Base-by-base conservation (phyloP, 2,888 invertebrate genomes). In the Macroteleia sp. region DNA sequence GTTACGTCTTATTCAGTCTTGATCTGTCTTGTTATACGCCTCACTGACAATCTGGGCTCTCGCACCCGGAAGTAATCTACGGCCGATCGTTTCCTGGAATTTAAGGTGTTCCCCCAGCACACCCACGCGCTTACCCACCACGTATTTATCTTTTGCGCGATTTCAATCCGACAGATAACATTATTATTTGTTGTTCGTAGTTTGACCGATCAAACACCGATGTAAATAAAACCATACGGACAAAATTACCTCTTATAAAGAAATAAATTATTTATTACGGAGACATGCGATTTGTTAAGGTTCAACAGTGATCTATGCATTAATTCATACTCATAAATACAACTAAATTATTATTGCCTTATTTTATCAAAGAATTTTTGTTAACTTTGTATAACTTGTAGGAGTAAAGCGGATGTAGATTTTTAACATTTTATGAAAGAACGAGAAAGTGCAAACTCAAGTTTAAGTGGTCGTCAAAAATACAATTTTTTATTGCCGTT, bases 81-180 rank as follows among this genome's bases (percentile, higher is more conserved):
- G 61, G 41, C 59, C 30, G 30, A 59, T 59, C 46, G 66, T 75
- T 79, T 79, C 79, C 70, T 56, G 70, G 79, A 75, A 75, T 79
- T 70, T 56, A 59, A 75, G 61, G 66, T 59, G 69, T 70, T 57
- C 44, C 59, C 42, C 52, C 25, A 50, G 41, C 57, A 56, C 61
- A 39, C 67, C 67, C 56, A 59, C 67, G 54, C 56, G 9, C 54
- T 67, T 61, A n/a, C n/a, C n/a, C n/a, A n/a, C n/a, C n/a, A n/a
- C n/a, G n/a, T n/a, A 54, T 56, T 66, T 71, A 66, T 71, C 52
- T 34, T 34, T 5, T 48, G n/a, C 30, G 14, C 46, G 50, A 39
- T 42, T 42, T 36, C 10, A 70, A 59, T 61, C 67, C 44, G 67
- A 73, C 73, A 52, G 73, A 73, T 74, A 74, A 73, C 64, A 66